Evolutionary conservation across 2,888 invertebrate genomes (phyloP), one percentile per base, ranked within the genome.

Genomic region (Sylvicola fuscatus): DNA sequence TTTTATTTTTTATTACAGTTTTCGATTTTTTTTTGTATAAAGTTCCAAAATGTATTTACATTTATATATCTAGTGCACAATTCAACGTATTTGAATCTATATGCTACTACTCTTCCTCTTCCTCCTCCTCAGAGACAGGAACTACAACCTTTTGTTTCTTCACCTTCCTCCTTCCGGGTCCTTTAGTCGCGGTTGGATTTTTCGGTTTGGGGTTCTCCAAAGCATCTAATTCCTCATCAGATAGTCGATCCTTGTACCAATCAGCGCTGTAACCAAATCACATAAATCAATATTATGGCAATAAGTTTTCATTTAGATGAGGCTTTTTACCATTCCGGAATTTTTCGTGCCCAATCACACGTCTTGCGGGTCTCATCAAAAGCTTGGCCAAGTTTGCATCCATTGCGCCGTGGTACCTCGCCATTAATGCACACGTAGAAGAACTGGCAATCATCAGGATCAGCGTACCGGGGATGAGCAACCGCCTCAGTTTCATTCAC

Each of bases 401-500:
- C 87, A 44, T 78, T 84, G 39, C 86, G 68, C 14, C 89, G 65
- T 0, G 89, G 86, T 1, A 73, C 70, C 44, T 79, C 72, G 0
- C 87, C 87, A 49, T 87, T 86, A 45, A 89, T 82, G 56, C 89
- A 89, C 8, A 89, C 86, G 56, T 83, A 89, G 65, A 87, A 89
- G 64, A 67, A 87, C 59, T 86, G 87, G 46, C 89, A 89, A 53
- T 89, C 86, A 13, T 81, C 80, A 11, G 80, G 76, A 55, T 89
- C 87, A 1, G 86, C 71, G 52, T 82, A 87, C 1, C 87, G 70
- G 0, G 86, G 87, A 59, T 87, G 87, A 1, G 80, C 78, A 16
- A 70, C 66, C 0, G 70, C 83, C 29, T 70, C 66, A 0, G 68
- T 64, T 44, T 77, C 77, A 48, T 74, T 72, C 11, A 82, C 82